These are phyloP conservation scores for Meleagris gallopavo DNA, from an alignment of 2,113 vertebrate genomes.

Conservation along the genomic window DNA sequence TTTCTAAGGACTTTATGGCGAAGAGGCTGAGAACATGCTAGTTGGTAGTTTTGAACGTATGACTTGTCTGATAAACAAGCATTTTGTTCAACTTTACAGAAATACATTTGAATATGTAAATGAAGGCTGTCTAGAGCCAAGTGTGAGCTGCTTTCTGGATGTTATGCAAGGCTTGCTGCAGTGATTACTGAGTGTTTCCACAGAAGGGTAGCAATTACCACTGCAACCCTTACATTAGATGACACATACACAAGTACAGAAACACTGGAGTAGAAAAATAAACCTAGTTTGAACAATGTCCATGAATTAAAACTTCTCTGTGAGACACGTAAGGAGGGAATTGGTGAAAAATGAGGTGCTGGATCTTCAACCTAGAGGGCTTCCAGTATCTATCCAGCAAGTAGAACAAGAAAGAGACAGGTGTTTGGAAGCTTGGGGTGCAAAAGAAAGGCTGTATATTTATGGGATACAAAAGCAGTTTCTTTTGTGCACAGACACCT, in stretches of 20 bases:
- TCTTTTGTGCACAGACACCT: neutral
- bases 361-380: neutral
- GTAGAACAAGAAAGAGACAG: neutral
- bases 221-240: neutral
- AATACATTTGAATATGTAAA: neutral
- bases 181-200: neutral
- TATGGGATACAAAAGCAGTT: neutral
- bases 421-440: neutral
- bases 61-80: neutral
- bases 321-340: neutral
- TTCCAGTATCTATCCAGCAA: neutral
- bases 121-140: neutral
- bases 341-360: neutral
- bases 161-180: neutral
- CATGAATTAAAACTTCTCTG: neutral
- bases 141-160: neutral
- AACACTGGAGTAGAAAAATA: constrained; percentile 39
- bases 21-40: neutral
- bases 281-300: neutral
- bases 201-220: neutral
- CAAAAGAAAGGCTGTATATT: rapidly evolving
- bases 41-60: neutral
- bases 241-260: neutral
- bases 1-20: neutral
- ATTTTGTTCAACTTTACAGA: neutral